Evolutionary conservation across 2,888 invertebrate genomes (phyloP).

Genomic region (Parnassius smintheus): DNA sequence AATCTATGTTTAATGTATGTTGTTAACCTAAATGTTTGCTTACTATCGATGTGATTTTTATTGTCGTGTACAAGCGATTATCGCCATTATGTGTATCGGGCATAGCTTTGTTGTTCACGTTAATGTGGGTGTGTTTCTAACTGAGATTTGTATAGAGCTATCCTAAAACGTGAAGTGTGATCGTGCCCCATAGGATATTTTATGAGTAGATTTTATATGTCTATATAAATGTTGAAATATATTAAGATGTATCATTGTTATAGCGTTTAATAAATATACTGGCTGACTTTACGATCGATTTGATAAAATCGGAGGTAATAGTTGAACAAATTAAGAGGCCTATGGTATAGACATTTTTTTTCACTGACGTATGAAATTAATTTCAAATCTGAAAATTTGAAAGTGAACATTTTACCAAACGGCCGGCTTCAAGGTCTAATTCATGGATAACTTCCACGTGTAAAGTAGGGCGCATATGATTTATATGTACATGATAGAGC

Average conservation of each 20-base stretch:
- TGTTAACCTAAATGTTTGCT: background rate
- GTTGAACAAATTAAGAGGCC: too few relatives aligned
- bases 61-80: conserved; percentile 4
- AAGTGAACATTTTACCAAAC: too few relatives aligned
- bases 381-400: too few relatives aligned
- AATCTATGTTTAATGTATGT: background rate
- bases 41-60: conserved; percentile 6
- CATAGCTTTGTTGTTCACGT: conserved; percentile 1
- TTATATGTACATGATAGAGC: too few relatives aligned
- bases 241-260: conserved; percentile 24
- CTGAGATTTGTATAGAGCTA: conserved; percentile 10
- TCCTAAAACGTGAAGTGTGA: conserved; percentile 13
- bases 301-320: too few relatives aligned
- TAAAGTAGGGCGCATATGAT: too few relatives aligned
- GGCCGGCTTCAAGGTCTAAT: too few relatives aligned
- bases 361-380: too few relatives aligned
- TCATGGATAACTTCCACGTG: too few relatives aligned
- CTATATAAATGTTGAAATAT: conserved; percentile 31
- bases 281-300: too few relatives aligned
- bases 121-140: conserved; percentile 8
- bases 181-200: conserved; percentile 30
- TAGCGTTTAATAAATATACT: conserved; percentile 3
- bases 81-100: background rate
- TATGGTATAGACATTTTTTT: too few relatives aligned
- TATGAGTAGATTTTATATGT: conserved; percentile 44